Conservation (phyloP, 2,888 invertebrate genomes). For the Cynaeus angustus region DNA sequence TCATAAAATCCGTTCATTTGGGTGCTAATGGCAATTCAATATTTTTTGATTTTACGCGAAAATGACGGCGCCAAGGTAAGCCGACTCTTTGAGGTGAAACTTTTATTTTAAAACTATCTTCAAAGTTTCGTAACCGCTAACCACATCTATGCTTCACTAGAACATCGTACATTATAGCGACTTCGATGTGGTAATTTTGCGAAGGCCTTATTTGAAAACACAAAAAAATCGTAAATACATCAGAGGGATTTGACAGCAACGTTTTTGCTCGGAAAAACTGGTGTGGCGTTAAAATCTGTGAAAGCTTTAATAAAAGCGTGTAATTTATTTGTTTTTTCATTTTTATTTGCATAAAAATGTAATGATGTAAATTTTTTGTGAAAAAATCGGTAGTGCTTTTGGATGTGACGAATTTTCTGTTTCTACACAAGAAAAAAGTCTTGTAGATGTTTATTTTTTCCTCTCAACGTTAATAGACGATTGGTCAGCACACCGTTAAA, state of each 20-base stretch:
- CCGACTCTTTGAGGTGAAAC: no score
- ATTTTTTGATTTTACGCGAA: no score
- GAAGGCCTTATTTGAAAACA: conserved; percentile 2
- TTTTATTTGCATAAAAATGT: conserved; percentile 16
- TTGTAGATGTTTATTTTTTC: no score
- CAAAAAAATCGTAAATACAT: conserved; percentile 9
- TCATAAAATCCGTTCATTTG: conserved; percentile 29
- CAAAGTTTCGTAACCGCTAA: conserved; percentile 3
- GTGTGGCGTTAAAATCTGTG: conserved; percentile 17
- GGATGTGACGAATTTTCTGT: no score
- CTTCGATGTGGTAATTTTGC: neutral
- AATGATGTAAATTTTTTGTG: conserved; percentile 19
- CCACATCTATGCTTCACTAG: conserved; percentile 4
- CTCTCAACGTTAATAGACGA: no score
- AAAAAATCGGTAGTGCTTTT: no score
- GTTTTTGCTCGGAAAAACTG: conserved; percentile 18
- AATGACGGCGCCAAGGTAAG: no score
- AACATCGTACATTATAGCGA: conserved; percentile 17
- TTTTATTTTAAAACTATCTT: neutral
- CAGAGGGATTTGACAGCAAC: neutral
- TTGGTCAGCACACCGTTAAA: neutral
- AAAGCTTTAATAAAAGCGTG: conserved; percentile 32
- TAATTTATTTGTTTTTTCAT: conserved; percentile 32
- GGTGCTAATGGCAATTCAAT: neutral
- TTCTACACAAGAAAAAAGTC: no score